Conservation (phyloP, 2,113 vertebrate species). For the Procavia capensis region DNA sequence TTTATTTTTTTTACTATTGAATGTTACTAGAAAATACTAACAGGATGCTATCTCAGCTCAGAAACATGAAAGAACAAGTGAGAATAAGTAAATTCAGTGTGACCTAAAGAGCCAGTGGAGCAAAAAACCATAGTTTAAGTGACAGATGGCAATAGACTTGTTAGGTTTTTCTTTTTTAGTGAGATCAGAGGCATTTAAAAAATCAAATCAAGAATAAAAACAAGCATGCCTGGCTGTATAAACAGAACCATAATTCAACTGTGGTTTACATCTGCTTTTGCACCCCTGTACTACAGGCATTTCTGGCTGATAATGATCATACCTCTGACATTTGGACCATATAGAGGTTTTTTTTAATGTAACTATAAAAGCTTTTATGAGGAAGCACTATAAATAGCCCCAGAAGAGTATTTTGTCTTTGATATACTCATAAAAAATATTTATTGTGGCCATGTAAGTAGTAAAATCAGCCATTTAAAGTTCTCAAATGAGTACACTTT, state of each 20-base stretch:
- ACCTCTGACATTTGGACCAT: not conserved
- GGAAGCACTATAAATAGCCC: not conserved
- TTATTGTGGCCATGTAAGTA: not conserved
- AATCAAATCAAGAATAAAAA: not conserved
- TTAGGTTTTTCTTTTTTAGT: not conserved
- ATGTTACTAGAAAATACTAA: not conserved
- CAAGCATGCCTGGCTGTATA: not conserved
- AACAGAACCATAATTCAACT: not conserved
- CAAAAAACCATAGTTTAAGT: not conserved
- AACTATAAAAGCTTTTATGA: not conserved
- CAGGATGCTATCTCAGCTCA: not conserved
- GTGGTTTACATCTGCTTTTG: not conserved
- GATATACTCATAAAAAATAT: not conserved
- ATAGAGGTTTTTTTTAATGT: not conserved
- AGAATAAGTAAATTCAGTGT: not conserved
- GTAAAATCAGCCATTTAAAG: not conserved
- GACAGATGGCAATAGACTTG: not conserved
- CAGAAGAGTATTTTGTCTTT: constrained; percentile 27
- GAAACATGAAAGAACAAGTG: not conserved
- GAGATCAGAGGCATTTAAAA: constrained; percentile 9
- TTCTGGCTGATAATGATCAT: not conserved
- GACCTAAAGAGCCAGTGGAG: not conserved
- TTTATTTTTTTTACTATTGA: not conserved
- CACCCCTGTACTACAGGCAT: not conserved
- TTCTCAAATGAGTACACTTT: not conserved